phyloP scores from a whole-genome alignment of 2,888 invertebrate genomes.

The Orchesellides sinensis region DNA sequence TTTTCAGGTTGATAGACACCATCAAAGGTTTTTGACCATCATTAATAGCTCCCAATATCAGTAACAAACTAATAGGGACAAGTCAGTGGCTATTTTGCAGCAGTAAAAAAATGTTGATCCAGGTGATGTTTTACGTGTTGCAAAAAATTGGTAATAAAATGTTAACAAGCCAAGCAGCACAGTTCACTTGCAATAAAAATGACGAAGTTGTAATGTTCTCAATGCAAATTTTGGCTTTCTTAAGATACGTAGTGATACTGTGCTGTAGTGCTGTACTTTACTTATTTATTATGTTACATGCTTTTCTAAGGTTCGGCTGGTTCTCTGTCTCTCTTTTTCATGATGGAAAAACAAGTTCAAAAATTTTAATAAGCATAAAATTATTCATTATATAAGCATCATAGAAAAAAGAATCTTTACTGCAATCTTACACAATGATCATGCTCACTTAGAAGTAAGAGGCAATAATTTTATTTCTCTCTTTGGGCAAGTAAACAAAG shows the following conservation, averaged over 20 bases:
- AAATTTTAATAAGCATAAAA: conserved; percentile 36
- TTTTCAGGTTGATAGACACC: too few relatives aligned
- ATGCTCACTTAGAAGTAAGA: background rate
- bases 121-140: conserved; percentile 21
- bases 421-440: background rate
- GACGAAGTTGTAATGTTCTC: conserved; percentile 24
- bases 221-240: background rate
- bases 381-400: conserved; percentile 27
- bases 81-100: too few relatives aligned
- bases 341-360: background rate
- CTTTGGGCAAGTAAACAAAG: conserved; percentile 42
- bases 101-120: background rate
- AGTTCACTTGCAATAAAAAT: conserved; percentile 34
- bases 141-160: conserved; percentile 49
- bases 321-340: background rate
- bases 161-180: conserved; percentile 31
- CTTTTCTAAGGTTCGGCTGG: background rate
- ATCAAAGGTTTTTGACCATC: too few relatives aligned
- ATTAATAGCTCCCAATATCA: too few relatives aligned
- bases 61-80: too few relatives aligned
- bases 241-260: background rate
- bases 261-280: background rate
- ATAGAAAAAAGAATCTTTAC: conserved; percentile 15
- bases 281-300: background rate
- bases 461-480: conserved; percentile 38